Base-by-base conservation (phyloP, 2,888 invertebrate species). In the Cecidostiba fungosa region DNA sequence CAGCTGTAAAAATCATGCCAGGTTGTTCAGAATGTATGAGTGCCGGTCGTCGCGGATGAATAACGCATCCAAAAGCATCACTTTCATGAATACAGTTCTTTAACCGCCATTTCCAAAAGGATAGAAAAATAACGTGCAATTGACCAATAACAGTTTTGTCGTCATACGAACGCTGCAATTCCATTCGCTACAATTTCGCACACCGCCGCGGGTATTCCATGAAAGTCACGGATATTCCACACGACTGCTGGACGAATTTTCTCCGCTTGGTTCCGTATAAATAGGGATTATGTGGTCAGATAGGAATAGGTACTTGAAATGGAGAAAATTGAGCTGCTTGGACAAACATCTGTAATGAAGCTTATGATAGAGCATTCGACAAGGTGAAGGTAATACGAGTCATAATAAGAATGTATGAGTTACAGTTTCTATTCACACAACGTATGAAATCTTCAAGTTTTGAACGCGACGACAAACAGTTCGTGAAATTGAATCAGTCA, bases 171-270 rank as follows among this genome's bases (percentile, higher is more conserved):
- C 6, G 26, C 1, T 78, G 69, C 69, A 78, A 78, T 78, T n/a
- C 47, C 19, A 69, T 78, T 79, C 36, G 16, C 32, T 47, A 3
- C 70, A 23, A 79, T 79, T 79, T 54, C 5, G 39, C 73, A 26
- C 59, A 19, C 43, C 32, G 43, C 43, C 73, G n/a, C n/a, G 62
- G 62, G 43, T 70, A 62, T 29, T 54, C 16, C 39, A 26, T 43
- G 62, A 73, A 81, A 74, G 62, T 81, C 43, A 59, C 47, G 50
- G 50, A 70, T n/a, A n/a, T 66, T 50, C 32, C 72, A 36, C 80
- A 19, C 26, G 80, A 73, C 80, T 54, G 26, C 72, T 39, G 26
- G 72, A 70, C 39, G 59, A 50, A 80, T 73, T 73, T 59, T 23
- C 72, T 39, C 26, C 8, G 32, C 39, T 16, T 39, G 54, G 54